Percentiles rank a stretch among this genome's conserved stretches.
Conservation (phyloP, 2,888 invertebrate species). For the Blastobasis adustella region DNA sequence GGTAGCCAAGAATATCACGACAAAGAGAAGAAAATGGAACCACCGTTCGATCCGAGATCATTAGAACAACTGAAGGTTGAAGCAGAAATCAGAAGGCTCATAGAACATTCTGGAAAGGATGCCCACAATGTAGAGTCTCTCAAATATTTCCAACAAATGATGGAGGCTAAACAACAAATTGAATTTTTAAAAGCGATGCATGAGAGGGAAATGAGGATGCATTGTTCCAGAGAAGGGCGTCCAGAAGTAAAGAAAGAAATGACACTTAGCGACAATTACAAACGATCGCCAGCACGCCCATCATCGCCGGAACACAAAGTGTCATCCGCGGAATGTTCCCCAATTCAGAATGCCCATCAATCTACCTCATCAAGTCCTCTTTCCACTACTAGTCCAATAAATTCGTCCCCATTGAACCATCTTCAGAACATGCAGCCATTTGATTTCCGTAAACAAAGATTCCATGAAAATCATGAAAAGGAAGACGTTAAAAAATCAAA, state of each 20-base stretch:
- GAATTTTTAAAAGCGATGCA: constrained; percentile 58
- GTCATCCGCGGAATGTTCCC: constrained; percentile 56
- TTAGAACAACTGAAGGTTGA: constrained; percentile 71
- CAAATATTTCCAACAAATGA: constrained; percentile 62
- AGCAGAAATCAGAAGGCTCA: constrained; percentile 70
- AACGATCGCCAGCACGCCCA: constrained; percentile 35
- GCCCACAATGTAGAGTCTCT: constrained; percentile 54
- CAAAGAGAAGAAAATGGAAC: constrained; percentile 37
- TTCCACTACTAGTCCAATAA: constrained; percentile 75
- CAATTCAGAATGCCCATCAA: constrained; percentile 49
- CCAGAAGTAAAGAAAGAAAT: constrained; percentile 45
- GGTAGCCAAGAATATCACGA: constrained; percentile 57
- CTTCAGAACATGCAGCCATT: constrained; percentile 97
- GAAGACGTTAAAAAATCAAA: constrained; percentile 66
- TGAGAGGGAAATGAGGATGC: constrained; percentile 43
- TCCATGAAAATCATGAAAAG: constrained; percentile 47
- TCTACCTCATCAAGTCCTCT: constrained; percentile 67
- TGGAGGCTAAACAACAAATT: constrained; percentile 61
- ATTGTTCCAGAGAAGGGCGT: constrained; percentile 24
- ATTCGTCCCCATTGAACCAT: constrained; percentile 87
- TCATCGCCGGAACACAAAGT: constrained; percentile 42
- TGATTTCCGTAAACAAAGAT: constrained; percentile 84
- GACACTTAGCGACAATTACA: background rate
- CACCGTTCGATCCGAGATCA: constrained; percentile 53
- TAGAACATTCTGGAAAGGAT: constrained; percentile 74